A percentile compares a stretch with the other conserved stretches of the same genome.
phyloP scores from a whole-genome alignment of 2,113 vertebrate genomes.

The Myotis davidii region DNA sequence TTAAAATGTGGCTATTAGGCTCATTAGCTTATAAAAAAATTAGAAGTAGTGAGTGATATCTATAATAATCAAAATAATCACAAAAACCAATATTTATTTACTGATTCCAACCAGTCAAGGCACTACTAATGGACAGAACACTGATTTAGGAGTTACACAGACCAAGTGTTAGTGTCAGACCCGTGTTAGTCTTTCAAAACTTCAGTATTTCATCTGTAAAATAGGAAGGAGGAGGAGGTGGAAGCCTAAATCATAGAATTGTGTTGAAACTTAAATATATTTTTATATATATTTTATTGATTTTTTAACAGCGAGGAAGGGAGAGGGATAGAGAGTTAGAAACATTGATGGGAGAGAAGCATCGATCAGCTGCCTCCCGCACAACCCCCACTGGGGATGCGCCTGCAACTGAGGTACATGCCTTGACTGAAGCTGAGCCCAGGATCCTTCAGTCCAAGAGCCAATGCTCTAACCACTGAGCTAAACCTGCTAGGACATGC shows the following conservation, averaged over 20 bases:
- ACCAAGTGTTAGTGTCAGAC: neutral
- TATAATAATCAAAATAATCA: neutral
- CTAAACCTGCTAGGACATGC: no score
- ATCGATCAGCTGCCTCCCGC: no score
- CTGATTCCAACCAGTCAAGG: conserved; percentile 11
- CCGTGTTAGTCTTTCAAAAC: neutral
- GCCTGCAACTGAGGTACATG: no score
- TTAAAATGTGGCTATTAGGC: conserved; percentile 11
- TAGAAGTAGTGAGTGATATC: neutral
- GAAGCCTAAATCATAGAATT: neutral
- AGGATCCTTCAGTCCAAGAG: no score
- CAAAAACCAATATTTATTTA: neutral
- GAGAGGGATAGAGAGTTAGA: no score
- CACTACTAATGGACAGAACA: neutral
- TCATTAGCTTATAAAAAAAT: neutral
- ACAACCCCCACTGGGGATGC: no score
- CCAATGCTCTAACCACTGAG: no score
- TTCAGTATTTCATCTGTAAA: conserved; percentile 27
- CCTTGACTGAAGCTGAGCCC: no score
- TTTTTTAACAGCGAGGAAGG: no score
- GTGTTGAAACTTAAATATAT: neutral
- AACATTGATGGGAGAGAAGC: no score
- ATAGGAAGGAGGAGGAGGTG: neutral
- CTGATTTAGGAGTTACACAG: neutral
- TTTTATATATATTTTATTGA: no score